A percentile compares a stretch with the other conserved stretches of the same genome.
Evolutionary conservation across 2,797 vertebrate species (phyloP).

Genomic region (Eutrigla gurnardus): DNA sequence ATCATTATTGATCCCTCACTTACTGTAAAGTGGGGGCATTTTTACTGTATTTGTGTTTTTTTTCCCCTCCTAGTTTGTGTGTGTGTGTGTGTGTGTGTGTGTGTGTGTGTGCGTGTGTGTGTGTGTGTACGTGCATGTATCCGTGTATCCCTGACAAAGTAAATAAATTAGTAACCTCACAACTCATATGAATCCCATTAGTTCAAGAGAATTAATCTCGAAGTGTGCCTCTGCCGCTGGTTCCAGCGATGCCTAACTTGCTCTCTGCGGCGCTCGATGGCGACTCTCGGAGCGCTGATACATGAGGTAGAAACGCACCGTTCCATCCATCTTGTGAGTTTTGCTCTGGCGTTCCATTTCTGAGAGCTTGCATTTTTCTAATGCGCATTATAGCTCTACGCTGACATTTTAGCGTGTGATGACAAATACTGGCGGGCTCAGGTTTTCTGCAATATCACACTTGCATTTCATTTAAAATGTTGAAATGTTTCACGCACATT

Average conservation of each 20-base stretch:
- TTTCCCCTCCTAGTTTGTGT: conserved; percentile 35
- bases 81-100: conserved; percentile 46
- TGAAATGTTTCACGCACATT: conserved; percentile 39
- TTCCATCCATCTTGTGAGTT: conserved; percentile 88
- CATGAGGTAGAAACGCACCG: conserved; percentile 86
- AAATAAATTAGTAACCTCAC: conserved; percentile 83
- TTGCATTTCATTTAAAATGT: conserved; percentile 44
- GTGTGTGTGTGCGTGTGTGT: conserved; percentile 41
- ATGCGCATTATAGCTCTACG: conserved; percentile 57
- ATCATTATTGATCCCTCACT: conserved; percentile 85
- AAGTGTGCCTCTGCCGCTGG: conserved; percentile 68
- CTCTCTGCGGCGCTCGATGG: conserved; percentile 52
- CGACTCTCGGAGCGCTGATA: conserved; percentile 80
- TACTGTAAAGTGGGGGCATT: conserved; percentile 85
- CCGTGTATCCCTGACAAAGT: conserved; percentile 75
- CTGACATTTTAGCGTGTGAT: conserved; percentile 56
- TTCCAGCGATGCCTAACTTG: conserved; percentile 76
- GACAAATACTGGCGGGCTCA: conserved; percentile 38
- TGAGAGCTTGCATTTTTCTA: conserved; percentile 75
- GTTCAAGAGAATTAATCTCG: conserved; percentile 91
- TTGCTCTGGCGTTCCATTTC: conserved; percentile 70
- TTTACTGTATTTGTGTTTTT: conserved; percentile 79
- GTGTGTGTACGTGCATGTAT: conserved; percentile 35
- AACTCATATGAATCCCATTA: conserved; percentile 93
- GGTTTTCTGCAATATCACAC: conserved; percentile 49